Conservation (phyloP, 2,113 vertebrate genomes). For the Pheucticus melanocephalus region DNA sequence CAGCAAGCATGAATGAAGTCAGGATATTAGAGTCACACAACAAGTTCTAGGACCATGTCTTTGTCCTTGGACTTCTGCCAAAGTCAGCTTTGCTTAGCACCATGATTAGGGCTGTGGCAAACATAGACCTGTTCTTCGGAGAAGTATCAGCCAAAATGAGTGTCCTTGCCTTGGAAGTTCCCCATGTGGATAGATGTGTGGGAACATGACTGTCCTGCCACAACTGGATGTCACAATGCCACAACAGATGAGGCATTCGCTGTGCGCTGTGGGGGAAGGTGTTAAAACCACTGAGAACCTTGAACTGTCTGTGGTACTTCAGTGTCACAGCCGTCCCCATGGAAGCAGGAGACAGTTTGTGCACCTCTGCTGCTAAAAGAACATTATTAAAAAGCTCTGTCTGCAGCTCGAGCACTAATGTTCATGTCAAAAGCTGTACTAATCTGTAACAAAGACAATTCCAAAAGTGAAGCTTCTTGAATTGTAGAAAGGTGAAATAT, state of each 20-base stretch:
- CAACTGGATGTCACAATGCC: rapidly evolving
- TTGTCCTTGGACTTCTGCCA: background rate
- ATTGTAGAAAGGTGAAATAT: background rate
- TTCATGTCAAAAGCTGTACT: background rate
- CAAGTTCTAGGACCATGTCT: background rate
- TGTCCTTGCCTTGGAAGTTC: background rate
- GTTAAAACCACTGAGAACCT: background rate
- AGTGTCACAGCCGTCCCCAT: background rate
- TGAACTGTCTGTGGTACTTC: background rate
- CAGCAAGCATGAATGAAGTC: background rate
- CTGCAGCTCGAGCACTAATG: background rate
- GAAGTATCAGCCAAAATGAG: background rate
- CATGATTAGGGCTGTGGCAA: rapidly evolving
- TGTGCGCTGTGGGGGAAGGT: background rate
- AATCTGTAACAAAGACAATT: background rate
- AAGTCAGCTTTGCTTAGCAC: background rate
- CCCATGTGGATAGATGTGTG: rapidly evolving
- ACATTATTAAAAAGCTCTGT: background rate
- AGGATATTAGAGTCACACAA: background rate
- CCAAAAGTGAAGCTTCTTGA: background rate
- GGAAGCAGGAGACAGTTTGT: background rate
- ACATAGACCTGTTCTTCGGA: background rate
- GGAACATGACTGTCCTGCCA: rapidly evolving
- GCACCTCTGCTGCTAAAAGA: background rate
- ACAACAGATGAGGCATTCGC: background rate